These are phyloP conservation scores for Drosophila nasuta DNA, from an alignment of 1,140 invertebrate genomes.

Conservation along the genomic window DNA sequence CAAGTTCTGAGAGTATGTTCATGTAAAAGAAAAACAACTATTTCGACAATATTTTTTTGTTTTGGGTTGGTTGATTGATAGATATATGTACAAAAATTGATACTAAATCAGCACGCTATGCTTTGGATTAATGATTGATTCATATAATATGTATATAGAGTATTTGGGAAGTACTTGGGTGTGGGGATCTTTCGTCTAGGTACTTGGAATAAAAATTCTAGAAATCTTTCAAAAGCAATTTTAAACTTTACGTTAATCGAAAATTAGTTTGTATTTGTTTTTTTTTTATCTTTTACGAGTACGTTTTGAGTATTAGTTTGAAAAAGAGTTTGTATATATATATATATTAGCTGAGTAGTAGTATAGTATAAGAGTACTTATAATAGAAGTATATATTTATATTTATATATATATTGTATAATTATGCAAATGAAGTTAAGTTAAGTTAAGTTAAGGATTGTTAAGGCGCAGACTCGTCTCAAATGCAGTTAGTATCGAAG, in stretches of 20 bases:
- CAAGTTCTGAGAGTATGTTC: not conserved
- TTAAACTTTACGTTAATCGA: conserved; percentile 40
- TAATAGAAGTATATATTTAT: conserved; percentile 34
- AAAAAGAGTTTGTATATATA: conserved; percentile 37
- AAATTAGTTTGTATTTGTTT: conserved; percentile 13
- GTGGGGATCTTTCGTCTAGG: conserved; percentile 30
- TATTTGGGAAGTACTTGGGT: not conserved
- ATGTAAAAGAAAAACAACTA: conserved; percentile 40
- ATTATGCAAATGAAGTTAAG: conserved; percentile 17
- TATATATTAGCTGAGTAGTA: conserved; percentile 31
- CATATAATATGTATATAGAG: conserved; percentile 18
- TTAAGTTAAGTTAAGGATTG: conserved; percentile 51
- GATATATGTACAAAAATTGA: conserved; percentile 17
- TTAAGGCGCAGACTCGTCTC: conserved; percentile 56
- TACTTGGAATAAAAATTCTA: conserved; percentile 35
- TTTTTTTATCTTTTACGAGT: conserved; percentile 24
- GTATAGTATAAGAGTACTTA: conserved; percentile 36
- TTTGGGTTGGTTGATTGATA: not conserved
- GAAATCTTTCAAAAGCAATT: conserved; percentile 34
- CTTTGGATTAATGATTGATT: conserved; percentile 34
- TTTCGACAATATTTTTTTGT: conserved; percentile 8
- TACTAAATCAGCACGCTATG: conserved; percentile 73
- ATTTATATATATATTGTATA: conserved; percentile 31
- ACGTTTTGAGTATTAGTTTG: conserved; percentile 33
- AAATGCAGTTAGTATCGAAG: conserved; percentile 77